Evolutionary conservation across 2,113 vertebrate species (phyloP), one percentile per base, ranked within the genome.

Genomic region (Tautogolabrus adspersus): DNA sequence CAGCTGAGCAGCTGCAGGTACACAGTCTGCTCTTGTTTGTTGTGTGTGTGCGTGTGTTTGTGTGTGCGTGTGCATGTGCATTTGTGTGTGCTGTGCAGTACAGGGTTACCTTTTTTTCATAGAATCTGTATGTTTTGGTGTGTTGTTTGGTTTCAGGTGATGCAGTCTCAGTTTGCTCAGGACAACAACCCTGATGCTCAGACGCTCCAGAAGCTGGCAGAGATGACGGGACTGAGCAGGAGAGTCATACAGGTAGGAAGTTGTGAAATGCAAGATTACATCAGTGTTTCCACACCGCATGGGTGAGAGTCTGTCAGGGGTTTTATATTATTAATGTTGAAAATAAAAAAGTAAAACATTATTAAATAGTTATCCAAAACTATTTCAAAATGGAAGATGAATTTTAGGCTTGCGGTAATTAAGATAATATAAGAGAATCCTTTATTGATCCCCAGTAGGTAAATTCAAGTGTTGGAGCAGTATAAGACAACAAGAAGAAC

Each of bases 141-240:
- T 51, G 6, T 52, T 61, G 23, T 55, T 57, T 63, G 58, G 11
- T 18, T 49, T 52, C 88, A 97, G 97, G 96, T 97, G 70, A 97
- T 97, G 97, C 96, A 97, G 92, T 94, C 93, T 40, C 97, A 97
- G 90, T 97, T 97, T 70, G 95, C 95, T 75, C 97, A 96, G 92
- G 96, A 97, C 89, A 97, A 97, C 92, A 97, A 97, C 84, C 97
- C 97, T 0, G 97, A 97, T 10, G 96, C 96, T 21, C 96, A 97
- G 83, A 97, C 96, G 0, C 90, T 97, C 58, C 97, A 97, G 94
- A 97, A 96, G 82, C 94, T 97, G 60, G 95, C 96, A 19, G 96
- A 97, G 83, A 95, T 97, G 95, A 98, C 97, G 0, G 97, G 97
- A 77, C 94, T 99, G 81, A 98, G 97, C 90, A 93, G 97, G 40